Conservation (phyloP, 2,888 invertebrate genomes). For the Thumatha senex region DNA sequence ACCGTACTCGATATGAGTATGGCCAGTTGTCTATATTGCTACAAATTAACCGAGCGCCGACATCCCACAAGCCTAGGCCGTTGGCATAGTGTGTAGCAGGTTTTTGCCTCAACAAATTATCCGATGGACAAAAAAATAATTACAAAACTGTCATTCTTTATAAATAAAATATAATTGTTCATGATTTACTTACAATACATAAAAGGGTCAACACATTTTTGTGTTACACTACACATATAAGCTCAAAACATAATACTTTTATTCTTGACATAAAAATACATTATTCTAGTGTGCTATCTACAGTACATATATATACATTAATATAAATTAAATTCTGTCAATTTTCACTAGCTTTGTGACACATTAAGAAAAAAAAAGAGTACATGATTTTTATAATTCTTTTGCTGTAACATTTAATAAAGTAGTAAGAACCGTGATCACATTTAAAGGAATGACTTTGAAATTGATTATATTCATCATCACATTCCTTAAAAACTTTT, state of each 20-base stretch:
- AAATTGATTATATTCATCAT: background rate
- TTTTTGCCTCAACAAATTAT: too few relatives aligned
- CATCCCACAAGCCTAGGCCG: too few relatives aligned
- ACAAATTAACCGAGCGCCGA: too few relatives aligned
- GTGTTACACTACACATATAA: background rate
- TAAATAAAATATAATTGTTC: background rate
- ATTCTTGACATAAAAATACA: background rate
- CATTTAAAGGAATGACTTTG: background rate
- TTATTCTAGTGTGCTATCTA: slow-evolving; percentile 13
- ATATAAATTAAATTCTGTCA: slow-evolving; percentile 31
- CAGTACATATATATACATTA: slow-evolving; percentile 19
- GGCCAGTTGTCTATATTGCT: too few relatives aligned
- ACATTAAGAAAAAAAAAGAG: background rate
- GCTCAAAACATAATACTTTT: background rate
- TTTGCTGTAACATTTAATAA: slow-evolving; percentile 29
- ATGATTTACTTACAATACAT: slow-evolving; percentile 2
- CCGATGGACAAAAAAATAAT: background rate
- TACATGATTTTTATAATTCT: slow-evolving; percentile 10
- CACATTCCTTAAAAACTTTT: too few relatives aligned
- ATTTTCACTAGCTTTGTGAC: slow-evolving; percentile 14
- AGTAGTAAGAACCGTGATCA: slow-evolving; percentile 9
- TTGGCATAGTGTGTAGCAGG: too few relatives aligned
- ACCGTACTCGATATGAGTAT: too few relatives aligned
- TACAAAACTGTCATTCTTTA: background rate
- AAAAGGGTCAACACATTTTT: background rate